Percentiles rank a stretch among this genome's conserved stretches.
phyloP scores from a whole-genome alignment of 2,113 vertebrate species.

The Polypterus bichir region DNA sequence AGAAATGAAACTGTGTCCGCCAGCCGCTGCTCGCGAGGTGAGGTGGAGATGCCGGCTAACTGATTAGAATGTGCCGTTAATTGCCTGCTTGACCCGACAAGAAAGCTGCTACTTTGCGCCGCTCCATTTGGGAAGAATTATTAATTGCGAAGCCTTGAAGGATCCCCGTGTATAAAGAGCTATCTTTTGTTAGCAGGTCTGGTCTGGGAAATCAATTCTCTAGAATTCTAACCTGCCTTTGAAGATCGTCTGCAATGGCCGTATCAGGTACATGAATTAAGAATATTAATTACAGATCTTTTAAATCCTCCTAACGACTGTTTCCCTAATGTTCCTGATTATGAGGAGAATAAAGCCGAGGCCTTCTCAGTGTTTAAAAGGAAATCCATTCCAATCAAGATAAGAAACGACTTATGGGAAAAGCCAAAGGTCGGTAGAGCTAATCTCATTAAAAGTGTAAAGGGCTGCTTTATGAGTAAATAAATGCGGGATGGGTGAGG shows the following conservation, averaged over 20 bases:
- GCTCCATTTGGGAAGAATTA: too few relatives aligned
- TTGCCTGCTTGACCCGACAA: too few relatives aligned
- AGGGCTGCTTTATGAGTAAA: constrained; percentile 10
- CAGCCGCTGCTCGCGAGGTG: too few relatives aligned
- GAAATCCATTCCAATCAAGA: constrained; percentile 10
- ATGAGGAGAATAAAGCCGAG: neutral
- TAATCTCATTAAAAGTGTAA: constrained; percentile 13
- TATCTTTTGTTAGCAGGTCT: too few relatives aligned
- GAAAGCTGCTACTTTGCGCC: too few relatives aligned
- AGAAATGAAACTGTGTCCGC: too few relatives aligned
- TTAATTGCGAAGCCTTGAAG: too few relatives aligned
- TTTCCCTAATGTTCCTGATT: constrained; percentile 1
- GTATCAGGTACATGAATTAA: constrained; percentile 9
- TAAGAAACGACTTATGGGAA: constrained; percentile 2
- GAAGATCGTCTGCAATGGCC: neutral
- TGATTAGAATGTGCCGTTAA: too few relatives aligned
- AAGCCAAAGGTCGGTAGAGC: constrained; percentile 5
- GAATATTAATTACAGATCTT: constrained; percentile 6
- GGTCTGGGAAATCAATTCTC: neutral
- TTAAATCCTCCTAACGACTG: constrained; percentile 2
- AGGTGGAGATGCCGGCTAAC: too few relatives aligned
- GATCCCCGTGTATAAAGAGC: too few relatives aligned
- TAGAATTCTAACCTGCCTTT: constrained; percentile 4
- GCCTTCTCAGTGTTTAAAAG: constrained; percentile 4
- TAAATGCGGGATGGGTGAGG: too few relatives aligned